Conservation (phyloP, 2,797 vertebrate species). For the Pseudopleuronectes americanus region DNA sequence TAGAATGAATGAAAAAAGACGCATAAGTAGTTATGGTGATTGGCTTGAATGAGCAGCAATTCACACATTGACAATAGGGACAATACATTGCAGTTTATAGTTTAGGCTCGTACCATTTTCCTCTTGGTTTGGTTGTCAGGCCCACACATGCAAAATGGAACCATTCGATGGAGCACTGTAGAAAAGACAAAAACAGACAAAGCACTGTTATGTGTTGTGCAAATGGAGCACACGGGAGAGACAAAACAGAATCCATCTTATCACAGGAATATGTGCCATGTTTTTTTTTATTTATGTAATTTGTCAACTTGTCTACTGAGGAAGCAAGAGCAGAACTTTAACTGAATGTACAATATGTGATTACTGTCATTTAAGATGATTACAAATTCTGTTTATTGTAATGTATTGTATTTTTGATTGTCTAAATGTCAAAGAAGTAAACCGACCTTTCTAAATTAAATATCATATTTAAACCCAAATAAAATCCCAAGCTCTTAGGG, state of each 20-base stretch:
- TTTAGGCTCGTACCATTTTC: slow-evolving; percentile 91
- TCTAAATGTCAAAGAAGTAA: background rate
- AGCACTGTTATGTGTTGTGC: background rate
- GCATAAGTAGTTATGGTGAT: background rate
- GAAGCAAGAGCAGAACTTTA: slow-evolving; percentile 6
- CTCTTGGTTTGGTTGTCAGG: slow-evolving; percentile 96
- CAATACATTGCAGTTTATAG: slow-evolving; percentile 3
- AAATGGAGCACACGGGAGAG: slow-evolving; percentile 9
- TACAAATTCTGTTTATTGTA: slow-evolving; percentile 1
- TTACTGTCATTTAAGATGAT: slow-evolving; percentile 6
- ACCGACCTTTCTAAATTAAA: slow-evolving; percentile 30
- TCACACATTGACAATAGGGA: slow-evolving; percentile 5
- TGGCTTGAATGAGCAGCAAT: background rate
- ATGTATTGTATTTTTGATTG: background rate
- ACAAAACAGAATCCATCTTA: slow-evolving; percentile 28
- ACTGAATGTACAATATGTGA: background rate
- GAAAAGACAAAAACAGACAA: slow-evolving; percentile 26
- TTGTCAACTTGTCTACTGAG: slow-evolving; percentile 40
- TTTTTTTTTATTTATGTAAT: background rate
- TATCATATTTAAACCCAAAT: slow-evolving; percentile 29
- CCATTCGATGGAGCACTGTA: slow-evolving; percentile 98
- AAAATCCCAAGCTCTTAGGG: background rate
- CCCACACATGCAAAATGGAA: slow-evolving; percentile 99
- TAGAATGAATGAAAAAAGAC: slow-evolving; percentile 11
- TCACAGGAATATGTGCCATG: background rate